Base-by-base conservation (phyloP, 2,888 invertebrate genomes). In the Sarcophaga variegata region DNA sequence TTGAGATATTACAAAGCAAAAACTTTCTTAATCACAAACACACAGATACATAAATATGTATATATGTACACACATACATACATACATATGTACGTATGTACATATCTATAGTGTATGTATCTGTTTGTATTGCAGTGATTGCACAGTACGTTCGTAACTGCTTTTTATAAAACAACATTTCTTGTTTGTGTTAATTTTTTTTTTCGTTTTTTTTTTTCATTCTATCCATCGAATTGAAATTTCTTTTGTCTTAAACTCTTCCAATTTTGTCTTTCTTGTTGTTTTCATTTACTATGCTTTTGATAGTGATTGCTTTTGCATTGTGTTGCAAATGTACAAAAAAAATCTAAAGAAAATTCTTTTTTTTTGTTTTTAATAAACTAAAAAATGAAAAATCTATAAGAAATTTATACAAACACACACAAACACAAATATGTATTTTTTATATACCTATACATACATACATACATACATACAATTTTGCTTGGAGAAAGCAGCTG, bases 181-280 rank as follows among this genome's bases (percentile, higher is more conserved):
- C 60, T 85, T 78, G n/a, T 70, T 80, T 76, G 64, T 72, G 75
- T 86, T 81, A 83, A 63, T 81, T 81, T 72, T 81, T 72, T 76
- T 37, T 81, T 74, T n/a, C 66, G 76, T 71, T 67, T 72, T 75
- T 86, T 78, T 81, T 37, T 81, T 78, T 63, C 71, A 69, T 83
- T 76, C 67, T 67, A 78, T 78, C 78, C 84, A 82, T 85, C 82
- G 81, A 81, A 88, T 83, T 75, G 78, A 86, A 83, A 81, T 88
- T 88, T 88, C 87, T 85, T 86, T 88, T 88, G 86, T 88, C 82
- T 86, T 88, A 87, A 88, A 88, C 87, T 87, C 88, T 81, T 88
- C 85, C 82, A 83, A 27, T 74, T 67, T 27, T 70, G 70, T 70
- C 67, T 54, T 67, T 27, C 45, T 76, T 70, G 62, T 63, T 64